These are phyloP conservation scores for Sebastes alutus DNA, from an alignment of 2,797 vertebrate genomes.

Conservation along the genomic window DNA sequence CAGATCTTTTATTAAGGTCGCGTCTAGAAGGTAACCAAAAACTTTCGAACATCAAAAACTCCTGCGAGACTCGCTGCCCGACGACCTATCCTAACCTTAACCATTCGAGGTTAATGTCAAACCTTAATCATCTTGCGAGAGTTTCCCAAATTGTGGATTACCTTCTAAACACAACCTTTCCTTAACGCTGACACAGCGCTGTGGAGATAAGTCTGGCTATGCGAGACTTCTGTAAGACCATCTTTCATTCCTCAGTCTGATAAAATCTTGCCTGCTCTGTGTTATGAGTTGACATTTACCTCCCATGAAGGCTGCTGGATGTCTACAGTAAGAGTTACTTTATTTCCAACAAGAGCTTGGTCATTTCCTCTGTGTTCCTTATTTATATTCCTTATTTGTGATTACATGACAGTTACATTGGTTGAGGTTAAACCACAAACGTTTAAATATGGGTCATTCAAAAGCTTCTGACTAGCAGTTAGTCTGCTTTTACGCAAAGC, in stretches of 20 bases:
- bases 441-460: conserved; percentile 1
- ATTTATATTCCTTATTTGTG: neutral
- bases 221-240: neutral
- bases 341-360: neutral
- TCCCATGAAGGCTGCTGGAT: neutral
- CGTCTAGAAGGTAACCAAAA: too few relatives aligned
- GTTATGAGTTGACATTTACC: neutral
- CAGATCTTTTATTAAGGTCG: too few relatives aligned
- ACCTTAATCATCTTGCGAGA: too few relatives aligned
- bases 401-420: conserved; percentile 2
- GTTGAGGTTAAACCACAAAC: conserved; percentile 28
- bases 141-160: rapidly evolving
- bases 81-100: too few relatives aligned
- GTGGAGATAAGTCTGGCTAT: too few relatives aligned
- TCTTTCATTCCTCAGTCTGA: neutral
- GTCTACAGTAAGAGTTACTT: neutral
- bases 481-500: conserved; percentile 12
- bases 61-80: too few relatives aligned
- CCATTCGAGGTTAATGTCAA: too few relatives aligned
- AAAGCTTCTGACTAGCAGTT: conserved; percentile 11
- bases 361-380: neutral
- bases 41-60: too few relatives aligned
- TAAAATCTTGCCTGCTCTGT: neutral
- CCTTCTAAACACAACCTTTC: too few relatives aligned
- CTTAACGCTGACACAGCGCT: too few relatives aligned